These are phyloP conservation scores for Siphamia tubifer DNA, from an alignment of 2,113 vertebrate species.

Conservation along the genomic window DNA sequence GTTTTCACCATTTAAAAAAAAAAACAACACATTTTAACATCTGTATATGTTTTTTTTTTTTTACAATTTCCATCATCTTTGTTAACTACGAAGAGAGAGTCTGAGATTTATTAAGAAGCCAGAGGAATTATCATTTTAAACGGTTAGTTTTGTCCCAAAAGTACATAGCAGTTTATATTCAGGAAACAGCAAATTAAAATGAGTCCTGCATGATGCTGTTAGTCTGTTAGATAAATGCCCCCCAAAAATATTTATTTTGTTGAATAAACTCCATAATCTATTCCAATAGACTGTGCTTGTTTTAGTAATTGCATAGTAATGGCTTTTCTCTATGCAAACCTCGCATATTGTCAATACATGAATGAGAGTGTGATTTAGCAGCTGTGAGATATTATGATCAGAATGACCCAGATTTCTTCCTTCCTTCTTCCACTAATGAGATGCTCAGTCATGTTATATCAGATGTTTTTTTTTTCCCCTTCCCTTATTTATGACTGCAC, in stretches of 20 bases:
- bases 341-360: conserved; percentile 38
- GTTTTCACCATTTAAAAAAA: too few relatives aligned
- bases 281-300: conserved; percentile 28
- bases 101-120: too few relatives aligned
- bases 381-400: conserved; percentile 61
- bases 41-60: too few relatives aligned
- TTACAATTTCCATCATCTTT: too few relatives aligned
- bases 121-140: too few relatives aligned
- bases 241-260: conserved; percentile 55
- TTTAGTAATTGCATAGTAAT: conserved; percentile 53
- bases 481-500: conserved; percentile 30
- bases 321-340: conserved; percentile 37
- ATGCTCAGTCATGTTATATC: conserved; percentile 38
- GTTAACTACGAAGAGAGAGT: too few relatives aligned
- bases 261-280: conserved; percentile 51
- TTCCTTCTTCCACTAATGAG: conserved; percentile 59
- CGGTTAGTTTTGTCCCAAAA: too few relatives aligned
- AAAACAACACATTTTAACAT: too few relatives aligned
- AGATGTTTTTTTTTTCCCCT: conserved; percentile 40
- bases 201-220: too few relatives aligned
- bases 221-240: too few relatives aligned
- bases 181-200: too few relatives aligned
- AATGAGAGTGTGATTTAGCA: conserved; percentile 30
- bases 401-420: conserved; percentile 65
- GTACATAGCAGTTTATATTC: too few relatives aligned